phyloP scores from a whole-genome alignment of 2,113 vertebrate genomes.

The Nipponia nippon region DNA sequence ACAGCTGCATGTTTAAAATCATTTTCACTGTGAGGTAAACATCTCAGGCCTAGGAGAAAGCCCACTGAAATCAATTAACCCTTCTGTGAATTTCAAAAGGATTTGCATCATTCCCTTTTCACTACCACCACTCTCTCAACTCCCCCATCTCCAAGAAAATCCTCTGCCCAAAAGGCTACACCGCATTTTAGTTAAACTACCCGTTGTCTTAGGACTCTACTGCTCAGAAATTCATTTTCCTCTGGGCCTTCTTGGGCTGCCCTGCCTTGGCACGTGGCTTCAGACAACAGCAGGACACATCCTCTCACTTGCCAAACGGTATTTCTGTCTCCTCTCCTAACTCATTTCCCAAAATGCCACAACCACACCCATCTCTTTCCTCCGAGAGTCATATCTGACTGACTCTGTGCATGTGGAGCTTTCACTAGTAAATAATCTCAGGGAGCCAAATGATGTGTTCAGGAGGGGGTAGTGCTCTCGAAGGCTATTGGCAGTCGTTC shows the following conservation, averaged over 20 bases:
- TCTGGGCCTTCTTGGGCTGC: neutral
- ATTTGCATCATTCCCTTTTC: neutral
- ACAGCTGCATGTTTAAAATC: neutral
- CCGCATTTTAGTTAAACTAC: neutral
- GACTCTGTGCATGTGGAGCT: neutral
- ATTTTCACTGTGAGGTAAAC: neutral
- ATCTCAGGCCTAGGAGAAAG: neutral
- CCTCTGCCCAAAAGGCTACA: neutral
- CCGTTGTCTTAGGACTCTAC: neutral
- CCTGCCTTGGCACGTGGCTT: neutral
- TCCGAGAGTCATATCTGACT: neutral
- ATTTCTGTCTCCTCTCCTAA: neutral
- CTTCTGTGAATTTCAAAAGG: neutral
- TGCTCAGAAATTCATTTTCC: neutral
- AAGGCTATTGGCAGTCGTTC: constrained; percentile 68
- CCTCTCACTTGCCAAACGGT: neutral
- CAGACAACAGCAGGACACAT: neutral
- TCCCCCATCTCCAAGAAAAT: neutral
- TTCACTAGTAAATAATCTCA: constrained; percentile 43
- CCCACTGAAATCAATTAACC: constrained; percentile 9
- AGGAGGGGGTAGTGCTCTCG: constrained; percentile 39
- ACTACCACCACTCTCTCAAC: neutral
- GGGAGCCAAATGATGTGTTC: constrained; percentile 33
- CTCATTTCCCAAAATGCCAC: neutral
- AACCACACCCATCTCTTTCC: neutral